A percentile compares a stretch with the other conserved stretches of the same genome.
phyloP scores from a whole-genome alignment of 2,797 vertebrate genomes.

The Cottoperca gobio region DNA sequence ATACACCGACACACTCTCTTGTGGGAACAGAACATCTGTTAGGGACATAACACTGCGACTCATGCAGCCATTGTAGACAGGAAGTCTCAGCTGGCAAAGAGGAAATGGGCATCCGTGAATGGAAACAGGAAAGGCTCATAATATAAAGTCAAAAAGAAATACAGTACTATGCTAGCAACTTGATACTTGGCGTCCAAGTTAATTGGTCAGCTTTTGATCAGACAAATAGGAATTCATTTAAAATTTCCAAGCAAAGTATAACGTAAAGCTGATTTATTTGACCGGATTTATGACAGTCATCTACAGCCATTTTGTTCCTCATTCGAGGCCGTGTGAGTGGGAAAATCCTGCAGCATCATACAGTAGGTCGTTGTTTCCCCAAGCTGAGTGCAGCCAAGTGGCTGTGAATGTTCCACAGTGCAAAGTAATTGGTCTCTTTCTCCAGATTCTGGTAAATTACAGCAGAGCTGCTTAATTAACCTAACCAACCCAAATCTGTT shows the following conservation, averaged over 20 bases:
- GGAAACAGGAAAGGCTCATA: slow-evolving; percentile 72
- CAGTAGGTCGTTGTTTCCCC: slow-evolving; percentile 38
- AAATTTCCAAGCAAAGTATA: neutral
- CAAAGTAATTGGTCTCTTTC: slow-evolving; percentile 19
- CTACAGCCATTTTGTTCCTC: neutral
- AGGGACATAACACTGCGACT: slow-evolving; percentile 39
- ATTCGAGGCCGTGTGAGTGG: slow-evolving; percentile 1
- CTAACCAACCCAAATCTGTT: slow-evolving; percentile 35
- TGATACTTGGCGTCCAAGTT: neutral
- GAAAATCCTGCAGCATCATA: slow-evolving; percentile 21
- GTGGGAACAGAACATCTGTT: slow-evolving; percentile 49
- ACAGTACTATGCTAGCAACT: neutral
- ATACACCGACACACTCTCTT: neutral
- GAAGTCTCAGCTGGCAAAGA: slow-evolving; percentile 69
- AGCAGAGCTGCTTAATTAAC: slow-evolving; percentile 41
- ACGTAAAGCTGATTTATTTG: neutral
- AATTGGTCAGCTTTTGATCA: neutral
- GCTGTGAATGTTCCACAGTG: slow-evolving; percentile 12
- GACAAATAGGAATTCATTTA: slow-evolving; percentile 3
- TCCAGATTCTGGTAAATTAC: slow-evolving; percentile 35
- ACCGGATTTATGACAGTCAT: slow-evolving; percentile 14
- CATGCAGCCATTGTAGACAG: slow-evolving; percentile 52
- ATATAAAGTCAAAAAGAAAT: slow-evolving; percentile 32
- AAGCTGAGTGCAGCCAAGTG: slow-evolving; percentile 17
- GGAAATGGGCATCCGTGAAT: slow-evolving; percentile 72